phyloP scores from a whole-genome alignment of 2,113 vertebrate genomes.

The Copsychus sechellarum region DNA sequence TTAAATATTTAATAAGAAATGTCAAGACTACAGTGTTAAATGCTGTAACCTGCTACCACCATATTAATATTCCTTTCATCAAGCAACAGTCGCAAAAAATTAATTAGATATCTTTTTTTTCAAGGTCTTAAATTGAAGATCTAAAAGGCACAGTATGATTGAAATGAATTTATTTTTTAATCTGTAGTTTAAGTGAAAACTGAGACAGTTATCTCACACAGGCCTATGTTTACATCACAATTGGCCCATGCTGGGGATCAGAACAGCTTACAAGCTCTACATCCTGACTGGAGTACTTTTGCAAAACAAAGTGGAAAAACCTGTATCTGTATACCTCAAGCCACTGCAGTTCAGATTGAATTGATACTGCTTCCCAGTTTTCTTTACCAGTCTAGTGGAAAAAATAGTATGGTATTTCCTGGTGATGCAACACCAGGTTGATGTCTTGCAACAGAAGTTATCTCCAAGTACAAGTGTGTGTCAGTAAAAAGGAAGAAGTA shows the following conservation, averaged over 20 bases:
- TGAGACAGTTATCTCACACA: neutral
- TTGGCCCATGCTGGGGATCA: neutral
- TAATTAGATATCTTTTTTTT: neutral
- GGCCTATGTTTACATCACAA: neutral
- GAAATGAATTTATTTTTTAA: neutral
- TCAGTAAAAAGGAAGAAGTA: neutral
- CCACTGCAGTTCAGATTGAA: neutral
- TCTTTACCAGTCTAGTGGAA: neutral
- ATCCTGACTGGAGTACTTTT: neutral
- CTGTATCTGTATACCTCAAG: neutral
- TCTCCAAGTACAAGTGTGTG: neutral
- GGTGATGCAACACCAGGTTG: neutral
- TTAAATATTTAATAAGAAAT: constrained; percentile 12
- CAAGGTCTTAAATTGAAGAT: neutral
- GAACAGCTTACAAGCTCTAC: neutral
- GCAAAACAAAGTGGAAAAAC: neutral
- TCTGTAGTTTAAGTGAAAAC: neutral
- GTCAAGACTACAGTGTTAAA: neutral
- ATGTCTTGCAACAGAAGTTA: neutral
- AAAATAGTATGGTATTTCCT: neutral
- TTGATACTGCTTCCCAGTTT: neutral
- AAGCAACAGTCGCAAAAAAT: neutral
- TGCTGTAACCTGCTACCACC: neutral
- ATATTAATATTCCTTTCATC: neutral
- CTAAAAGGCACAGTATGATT: neutral